phyloP scores from a whole-genome alignment of 2,888 invertebrate genomes.

The Baronia brevicornis region DNA sequence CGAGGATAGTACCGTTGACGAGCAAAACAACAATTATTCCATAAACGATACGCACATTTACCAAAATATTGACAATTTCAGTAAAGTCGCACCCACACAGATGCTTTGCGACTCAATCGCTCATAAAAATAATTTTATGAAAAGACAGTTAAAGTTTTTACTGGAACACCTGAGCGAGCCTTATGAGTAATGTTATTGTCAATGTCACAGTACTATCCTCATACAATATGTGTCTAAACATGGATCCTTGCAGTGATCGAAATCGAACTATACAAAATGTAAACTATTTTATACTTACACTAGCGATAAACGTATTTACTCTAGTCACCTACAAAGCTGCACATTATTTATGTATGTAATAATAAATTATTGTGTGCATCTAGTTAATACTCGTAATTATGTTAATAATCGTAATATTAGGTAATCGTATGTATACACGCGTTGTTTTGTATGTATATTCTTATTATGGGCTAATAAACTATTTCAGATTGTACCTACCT shows the following conservation, averaged over 20 bases:
- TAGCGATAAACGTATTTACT: constrained; percentile 65
- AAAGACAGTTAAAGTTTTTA: constrained; percentile 75
- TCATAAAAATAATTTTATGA: constrained; percentile 68
- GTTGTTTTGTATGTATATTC: constrained; percentile 49
- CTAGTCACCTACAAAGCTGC: constrained; percentile 74
- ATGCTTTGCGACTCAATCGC: constrained; percentile 67
- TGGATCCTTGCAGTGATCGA: constrained; percentile 77
- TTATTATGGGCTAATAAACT: constrained; percentile 37
- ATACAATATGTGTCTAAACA: constrained; percentile 61
- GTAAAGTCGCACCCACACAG: constrained; percentile 64
- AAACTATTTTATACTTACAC: constrained; percentile 60
- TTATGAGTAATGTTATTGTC: constrained; percentile 71
- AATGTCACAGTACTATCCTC: constrained; percentile 62
- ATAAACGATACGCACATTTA: constrained; percentile 40
- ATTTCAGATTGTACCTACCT: constrained; percentile 21
- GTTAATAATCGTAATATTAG: constrained; percentile 47
- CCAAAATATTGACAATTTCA: constrained; percentile 49
- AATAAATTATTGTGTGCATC: constrained; percentile 51
- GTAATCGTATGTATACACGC: constrained; percentile 46
- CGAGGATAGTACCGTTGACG: constrained; percentile 61
- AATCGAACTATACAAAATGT: constrained; percentile 55
- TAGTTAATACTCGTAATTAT: constrained; percentile 62
- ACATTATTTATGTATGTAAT: constrained; percentile 57
- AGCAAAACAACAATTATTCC: constrained; percentile 43
- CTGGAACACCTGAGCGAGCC: constrained; percentile 80